Conservation (phyloP, 2,113 vertebrate genomes). For the Talpa occidentalis region DNA sequence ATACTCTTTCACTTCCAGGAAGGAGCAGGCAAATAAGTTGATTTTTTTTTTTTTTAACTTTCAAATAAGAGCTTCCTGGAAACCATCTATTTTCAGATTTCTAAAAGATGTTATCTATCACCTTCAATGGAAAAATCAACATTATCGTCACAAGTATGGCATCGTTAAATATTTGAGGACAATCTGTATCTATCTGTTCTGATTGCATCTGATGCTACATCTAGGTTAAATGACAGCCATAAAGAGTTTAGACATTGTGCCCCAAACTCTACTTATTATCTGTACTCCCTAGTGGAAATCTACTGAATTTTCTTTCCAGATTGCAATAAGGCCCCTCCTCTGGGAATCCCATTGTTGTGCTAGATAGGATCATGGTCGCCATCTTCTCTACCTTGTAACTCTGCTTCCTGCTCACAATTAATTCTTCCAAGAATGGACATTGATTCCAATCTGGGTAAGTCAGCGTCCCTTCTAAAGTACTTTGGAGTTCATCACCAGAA, state of each 20-base stretch:
- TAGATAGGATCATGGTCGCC: neutral
- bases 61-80: neutral
- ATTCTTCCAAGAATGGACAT: neutral
- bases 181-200: neutral
- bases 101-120: constrained; percentile 9
- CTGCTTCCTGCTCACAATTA: neutral
- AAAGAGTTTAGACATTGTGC: neutral
- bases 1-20: neutral
- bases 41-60: neutral
- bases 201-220: neutral
- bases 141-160: neutral
- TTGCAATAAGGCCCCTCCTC: neutral
- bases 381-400: neutral
- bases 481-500: neutral
- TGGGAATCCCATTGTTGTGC: neutral
- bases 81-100: neutral
- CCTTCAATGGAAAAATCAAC: neutral
- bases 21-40: neutral
- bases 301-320: neutral
- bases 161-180: constrained; percentile 35
- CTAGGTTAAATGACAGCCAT: neutral
- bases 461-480: neutral
- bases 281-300: neutral
- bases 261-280: neutral
- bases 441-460: neutral